Evolutionary conservation across 2,797 vertebrate genomes (phyloP).

Genomic region (Hydrolagus colliei): DNA sequence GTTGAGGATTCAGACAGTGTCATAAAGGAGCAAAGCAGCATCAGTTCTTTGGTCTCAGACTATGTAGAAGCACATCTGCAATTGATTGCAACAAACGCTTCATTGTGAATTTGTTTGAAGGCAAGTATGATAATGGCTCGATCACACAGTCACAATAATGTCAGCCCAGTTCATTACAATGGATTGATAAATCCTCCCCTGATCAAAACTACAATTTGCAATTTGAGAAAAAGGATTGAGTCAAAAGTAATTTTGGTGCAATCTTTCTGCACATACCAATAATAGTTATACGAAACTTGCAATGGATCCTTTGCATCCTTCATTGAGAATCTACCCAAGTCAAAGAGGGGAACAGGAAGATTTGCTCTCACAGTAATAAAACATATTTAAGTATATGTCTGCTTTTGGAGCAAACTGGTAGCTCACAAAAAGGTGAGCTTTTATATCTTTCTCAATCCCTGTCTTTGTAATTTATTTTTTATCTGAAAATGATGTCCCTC

Average conservation of each 20-base stretch:
- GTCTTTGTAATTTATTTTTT: not conserved
- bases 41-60: not conserved
- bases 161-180: too few relatives aligned
- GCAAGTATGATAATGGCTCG: not conserved
- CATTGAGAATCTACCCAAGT: not conserved
- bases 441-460: not conserved
- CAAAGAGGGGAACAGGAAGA: not conserved
- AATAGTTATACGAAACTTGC: not conserved
- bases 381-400: not conserved
- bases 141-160: too few relatives aligned
- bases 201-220: too few relatives aligned
- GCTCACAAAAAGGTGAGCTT: not conserved
- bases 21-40: not conserved
- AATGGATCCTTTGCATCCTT: not conserved
- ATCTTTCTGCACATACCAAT: too few relatives aligned
- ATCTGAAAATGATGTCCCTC: too few relatives aligned
- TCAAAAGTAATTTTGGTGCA: too few relatives aligned
- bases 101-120: constrained; percentile 10
- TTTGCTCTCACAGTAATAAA: not conserved
- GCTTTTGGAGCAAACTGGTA: not conserved
- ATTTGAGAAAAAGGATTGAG: too few relatives aligned
- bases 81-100: not conserved
- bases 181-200: too few relatives aligned
- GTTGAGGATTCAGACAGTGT: not conserved
- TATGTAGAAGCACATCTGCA: not conserved